phyloP scores from a whole-genome alignment of 2,888 invertebrate species.

The Melieria picta region DNA sequence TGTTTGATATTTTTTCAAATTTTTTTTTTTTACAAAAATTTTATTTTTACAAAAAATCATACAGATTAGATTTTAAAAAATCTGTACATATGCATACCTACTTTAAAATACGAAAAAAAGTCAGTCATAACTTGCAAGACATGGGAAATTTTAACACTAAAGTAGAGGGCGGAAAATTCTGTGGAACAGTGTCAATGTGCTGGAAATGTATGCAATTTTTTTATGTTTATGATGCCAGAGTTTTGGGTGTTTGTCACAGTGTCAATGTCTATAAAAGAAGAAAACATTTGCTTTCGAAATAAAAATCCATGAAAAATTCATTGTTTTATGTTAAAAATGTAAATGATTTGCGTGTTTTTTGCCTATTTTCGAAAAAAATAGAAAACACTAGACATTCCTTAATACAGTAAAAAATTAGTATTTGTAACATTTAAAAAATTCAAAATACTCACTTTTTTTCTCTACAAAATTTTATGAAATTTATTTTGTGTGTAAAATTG shows the following conservation, averaged over 20 bases:
- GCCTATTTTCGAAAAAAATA: neutral
- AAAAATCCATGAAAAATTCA: constrained; percentile 14
- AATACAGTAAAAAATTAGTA: neutral
- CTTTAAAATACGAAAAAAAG: constrained; percentile 1
- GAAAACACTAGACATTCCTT: neutral
- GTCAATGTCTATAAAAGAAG: neutral
- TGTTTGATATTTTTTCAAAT: neutral
- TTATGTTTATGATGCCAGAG: neutral
- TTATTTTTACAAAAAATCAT: neutral
- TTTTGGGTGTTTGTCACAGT: neutral
- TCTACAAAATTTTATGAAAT: constrained; percentile 57
- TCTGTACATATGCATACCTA: constrained; percentile 19
- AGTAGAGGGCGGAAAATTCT: neutral
- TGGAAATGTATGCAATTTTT: neutral
- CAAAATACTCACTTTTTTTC: constrained; percentile 66
- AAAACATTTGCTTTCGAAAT: neutral
- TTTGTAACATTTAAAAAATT: constrained; percentile 2
- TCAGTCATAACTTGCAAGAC: neutral
- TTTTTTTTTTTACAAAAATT: constrained; percentile 2
- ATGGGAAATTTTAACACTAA: neutral
- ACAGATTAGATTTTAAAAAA: neutral
- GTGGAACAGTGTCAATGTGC: neutral
- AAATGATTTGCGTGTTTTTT: neutral
- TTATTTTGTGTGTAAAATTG: constrained; percentile 37
- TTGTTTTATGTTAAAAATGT: constrained; percentile 1